Conservation (phyloP, 1,140 invertebrate genomes). For the Ostrea edulis region DNA sequence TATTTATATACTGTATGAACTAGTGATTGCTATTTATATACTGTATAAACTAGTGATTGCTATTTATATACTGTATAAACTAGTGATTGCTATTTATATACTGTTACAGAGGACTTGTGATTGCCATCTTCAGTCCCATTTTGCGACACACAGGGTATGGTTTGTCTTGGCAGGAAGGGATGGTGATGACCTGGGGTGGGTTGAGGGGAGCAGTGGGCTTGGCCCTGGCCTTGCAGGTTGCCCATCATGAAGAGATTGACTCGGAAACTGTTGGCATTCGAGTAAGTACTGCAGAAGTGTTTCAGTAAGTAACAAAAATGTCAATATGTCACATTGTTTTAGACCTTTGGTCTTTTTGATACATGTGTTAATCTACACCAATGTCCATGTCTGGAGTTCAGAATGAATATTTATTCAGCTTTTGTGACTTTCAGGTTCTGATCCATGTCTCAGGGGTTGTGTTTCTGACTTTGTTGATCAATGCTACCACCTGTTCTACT, state of each 20-base stretch:
- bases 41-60: too few relatives aligned
- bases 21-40: too few relatives aligned
- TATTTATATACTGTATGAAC: too few relatives aligned
- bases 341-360: too few relatives aligned
- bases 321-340: too few relatives aligned
- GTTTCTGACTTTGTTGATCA: constrained; percentile 78
- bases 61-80: too few relatives aligned
- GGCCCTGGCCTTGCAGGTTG: constrained; percentile 79
- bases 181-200: constrained; percentile 80
- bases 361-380: background rate
- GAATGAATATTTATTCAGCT: background rate
- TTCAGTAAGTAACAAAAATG: too few relatives aligned
- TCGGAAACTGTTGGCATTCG: constrained; percentile 66
- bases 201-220: constrained; percentile 80
- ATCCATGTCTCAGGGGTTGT: constrained; percentile 79
- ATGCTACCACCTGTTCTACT: constrained; percentile 78
- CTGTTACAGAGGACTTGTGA: constrained; percentile 71
- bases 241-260: constrained; percentile 70
- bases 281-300: constrained; percentile 27
- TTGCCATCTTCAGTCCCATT: constrained; percentile 78
- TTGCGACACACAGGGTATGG: constrained; percentile 79
- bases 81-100: too few relatives aligned
- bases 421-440: constrained; percentile 72
- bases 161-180: constrained; percentile 78
- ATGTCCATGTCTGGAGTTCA: background rate